Conservation (phyloP, 2,113 vertebrate genomes). For the Pluvialis apricaria region DNA sequence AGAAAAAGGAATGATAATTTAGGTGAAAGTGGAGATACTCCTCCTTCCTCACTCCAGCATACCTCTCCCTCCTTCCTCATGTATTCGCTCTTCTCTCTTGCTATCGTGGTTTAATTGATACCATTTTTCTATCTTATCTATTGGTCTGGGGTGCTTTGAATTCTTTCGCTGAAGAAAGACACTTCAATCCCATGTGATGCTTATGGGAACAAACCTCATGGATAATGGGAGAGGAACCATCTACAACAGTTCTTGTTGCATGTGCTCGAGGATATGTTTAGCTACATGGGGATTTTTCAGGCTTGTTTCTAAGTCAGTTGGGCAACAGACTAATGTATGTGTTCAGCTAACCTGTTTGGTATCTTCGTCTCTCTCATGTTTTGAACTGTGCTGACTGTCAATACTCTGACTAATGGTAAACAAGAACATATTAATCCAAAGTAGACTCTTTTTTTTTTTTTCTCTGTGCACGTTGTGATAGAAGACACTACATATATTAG, state of each 20-base stretch:
- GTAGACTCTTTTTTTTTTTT: neutral
- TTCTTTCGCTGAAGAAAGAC: neutral
- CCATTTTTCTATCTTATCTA: accelerated
- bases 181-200: neutral
- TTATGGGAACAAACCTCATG: neutral
- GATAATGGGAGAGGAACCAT: neutral
- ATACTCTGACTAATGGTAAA: neutral
- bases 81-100: neutral
- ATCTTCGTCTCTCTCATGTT: neutral
- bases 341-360: neutral
- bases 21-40: neutral
- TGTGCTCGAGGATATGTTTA: neutral
- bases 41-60: neutral
- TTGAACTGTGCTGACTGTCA: neutral
- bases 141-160: neutral
- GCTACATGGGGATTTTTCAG: neutral
- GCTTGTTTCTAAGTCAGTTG: neutral
- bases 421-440: neutral
- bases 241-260: neutral
- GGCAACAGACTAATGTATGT: neutral
- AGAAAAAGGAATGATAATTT: neutral
- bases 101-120: neutral
- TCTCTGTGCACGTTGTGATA: neutral
- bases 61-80: neutral
- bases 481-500: neutral